These are phyloP conservation scores for Euclidia mi DNA, from an alignment of 2,888 invertebrate species.

Conservation along the genomic window DNA sequence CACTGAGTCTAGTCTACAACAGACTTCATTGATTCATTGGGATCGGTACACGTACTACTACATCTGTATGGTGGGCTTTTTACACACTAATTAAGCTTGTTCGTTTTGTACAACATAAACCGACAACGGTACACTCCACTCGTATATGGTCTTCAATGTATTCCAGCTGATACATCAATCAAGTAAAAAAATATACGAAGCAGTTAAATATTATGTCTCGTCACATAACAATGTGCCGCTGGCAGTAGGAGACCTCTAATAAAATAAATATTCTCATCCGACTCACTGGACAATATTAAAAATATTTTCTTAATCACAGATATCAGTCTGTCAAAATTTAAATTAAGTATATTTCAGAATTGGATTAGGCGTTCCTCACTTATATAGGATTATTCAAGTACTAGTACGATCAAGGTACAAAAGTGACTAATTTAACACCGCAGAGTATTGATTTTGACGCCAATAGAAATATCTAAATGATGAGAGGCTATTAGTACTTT, in stretches of 20 bases:
- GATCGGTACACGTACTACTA: constrained; percentile 40
- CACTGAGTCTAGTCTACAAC: constrained; percentile 45
- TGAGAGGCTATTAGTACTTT: constrained; percentile 74
- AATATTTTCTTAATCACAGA: constrained; percentile 90
- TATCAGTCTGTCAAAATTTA: constrained; percentile 90
- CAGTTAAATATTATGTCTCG: constrained; percentile 74
- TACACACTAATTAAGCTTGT: constrained; percentile 76
- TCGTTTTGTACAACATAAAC: constrained; percentile 76
- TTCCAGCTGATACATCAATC: constrained; percentile 71
- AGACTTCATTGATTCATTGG: constrained; percentile 60
- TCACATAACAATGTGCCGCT: constrained; percentile 78
- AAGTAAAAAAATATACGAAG: constrained; percentile 81
- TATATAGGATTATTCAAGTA: constrained; percentile 86
- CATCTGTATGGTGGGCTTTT: constrained; percentile 70
- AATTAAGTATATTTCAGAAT: constrained; percentile 90
- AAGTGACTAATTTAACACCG: constrained; percentile 88
- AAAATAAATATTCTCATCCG: constrained; percentile 89
- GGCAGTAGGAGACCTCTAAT: constrained; percentile 88
- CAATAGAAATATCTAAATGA: constrained; percentile 77
- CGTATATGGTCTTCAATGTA: constrained; percentile 64
- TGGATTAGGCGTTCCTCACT: constrained; percentile 87
- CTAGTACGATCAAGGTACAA: constrained; percentile 88
- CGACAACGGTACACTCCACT: constrained; percentile 64
- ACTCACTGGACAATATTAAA: constrained; percentile 90
- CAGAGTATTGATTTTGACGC: constrained; percentile 85